A percentile compares a stretch with the other conserved stretches of the same genome.
Evolutionary conservation across 2,888 invertebrate genomes (phyloP).

Genomic region (Diaphora mendica): DNA sequence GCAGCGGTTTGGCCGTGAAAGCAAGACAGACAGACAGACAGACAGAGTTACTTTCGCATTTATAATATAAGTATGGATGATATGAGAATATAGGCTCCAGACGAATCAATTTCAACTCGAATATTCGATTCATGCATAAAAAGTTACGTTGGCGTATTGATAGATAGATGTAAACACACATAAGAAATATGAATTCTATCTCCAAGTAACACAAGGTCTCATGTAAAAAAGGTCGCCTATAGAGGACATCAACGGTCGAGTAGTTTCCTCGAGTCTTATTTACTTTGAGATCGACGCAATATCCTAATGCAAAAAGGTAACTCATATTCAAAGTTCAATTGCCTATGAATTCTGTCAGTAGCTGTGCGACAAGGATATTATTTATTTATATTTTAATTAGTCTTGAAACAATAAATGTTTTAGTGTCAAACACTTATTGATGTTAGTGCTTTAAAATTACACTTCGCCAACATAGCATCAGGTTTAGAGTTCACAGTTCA

Average conservation of each 20-base stretch:
- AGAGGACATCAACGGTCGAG: conserved; percentile 39
- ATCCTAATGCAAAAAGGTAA: conserved; percentile 54
- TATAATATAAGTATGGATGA: no score
- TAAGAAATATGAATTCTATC: conserved; percentile 19
- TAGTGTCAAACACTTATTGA: not conserved
- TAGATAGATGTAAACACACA: conserved; percentile 2
- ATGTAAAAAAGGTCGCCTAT: conserved; percentile 41
- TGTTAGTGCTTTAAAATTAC: not conserved
- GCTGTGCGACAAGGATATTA: not conserved
- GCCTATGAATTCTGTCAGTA: conserved; percentile 26
- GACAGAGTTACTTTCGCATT: no score
- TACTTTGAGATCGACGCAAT: conserved; percentile 48
- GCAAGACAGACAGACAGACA: no score
- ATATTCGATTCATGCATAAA: conserved; percentile 6
- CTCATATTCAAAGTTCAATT: conserved; percentile 44
- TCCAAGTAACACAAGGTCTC: conserved; percentile 14
- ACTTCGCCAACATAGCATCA: no score
- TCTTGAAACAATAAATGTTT: not conserved
- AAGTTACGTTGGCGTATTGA: conserved; percentile 12
- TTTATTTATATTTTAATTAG: not conserved
- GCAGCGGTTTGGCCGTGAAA: no score
- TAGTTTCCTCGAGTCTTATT: conserved; percentile 49
- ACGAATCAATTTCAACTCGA: conserved; percentile 1
- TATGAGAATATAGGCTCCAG: not conserved
- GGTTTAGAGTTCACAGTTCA: no score